phyloP scores from a whole-genome alignment of 2,888 invertebrate genomes.

The Heteropelma amictum region DNA sequence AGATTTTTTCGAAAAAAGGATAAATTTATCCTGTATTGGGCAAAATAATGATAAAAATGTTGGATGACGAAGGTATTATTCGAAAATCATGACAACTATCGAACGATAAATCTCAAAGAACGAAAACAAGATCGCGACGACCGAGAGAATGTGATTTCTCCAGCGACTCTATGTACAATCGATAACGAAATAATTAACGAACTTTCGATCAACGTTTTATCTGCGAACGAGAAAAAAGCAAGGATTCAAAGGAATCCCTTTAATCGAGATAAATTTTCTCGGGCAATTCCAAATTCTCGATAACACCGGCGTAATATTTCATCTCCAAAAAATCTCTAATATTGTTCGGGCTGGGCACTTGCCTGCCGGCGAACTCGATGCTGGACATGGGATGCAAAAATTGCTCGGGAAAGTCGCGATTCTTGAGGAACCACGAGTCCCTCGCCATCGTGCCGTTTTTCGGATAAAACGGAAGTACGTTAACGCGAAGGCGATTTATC shows the following conservation, averaged over 20 bases:
- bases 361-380: constrained; percentile 89
- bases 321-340: constrained; percentile 91
- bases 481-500: constrained; percentile 86
- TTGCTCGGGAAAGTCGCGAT: constrained; percentile 90
- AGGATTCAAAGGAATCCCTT: neutral
- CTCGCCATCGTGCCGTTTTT: constrained; percentile 91
- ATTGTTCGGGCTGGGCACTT: constrained; percentile 93
- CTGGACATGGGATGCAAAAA: constrained; percentile 92
- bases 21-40: no score
- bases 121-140: no score
- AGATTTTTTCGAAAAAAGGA: no score
- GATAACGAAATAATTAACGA: no score
- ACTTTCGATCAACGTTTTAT: no score
- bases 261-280: constrained; percentile 63
- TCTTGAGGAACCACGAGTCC: constrained; percentile 90
- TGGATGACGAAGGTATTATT: no score
- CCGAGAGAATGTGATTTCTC: no score
- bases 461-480: constrained; percentile 90
- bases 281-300: constrained; percentile 78
- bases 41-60: no score
- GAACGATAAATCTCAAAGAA: no score
- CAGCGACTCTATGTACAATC: no score
- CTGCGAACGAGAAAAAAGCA: neutral
- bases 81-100: no score
- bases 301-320: constrained; percentile 83